Base-by-base conservation (phyloP, 2,797 vertebrate species). In the Okamejei kenojei region DNA sequence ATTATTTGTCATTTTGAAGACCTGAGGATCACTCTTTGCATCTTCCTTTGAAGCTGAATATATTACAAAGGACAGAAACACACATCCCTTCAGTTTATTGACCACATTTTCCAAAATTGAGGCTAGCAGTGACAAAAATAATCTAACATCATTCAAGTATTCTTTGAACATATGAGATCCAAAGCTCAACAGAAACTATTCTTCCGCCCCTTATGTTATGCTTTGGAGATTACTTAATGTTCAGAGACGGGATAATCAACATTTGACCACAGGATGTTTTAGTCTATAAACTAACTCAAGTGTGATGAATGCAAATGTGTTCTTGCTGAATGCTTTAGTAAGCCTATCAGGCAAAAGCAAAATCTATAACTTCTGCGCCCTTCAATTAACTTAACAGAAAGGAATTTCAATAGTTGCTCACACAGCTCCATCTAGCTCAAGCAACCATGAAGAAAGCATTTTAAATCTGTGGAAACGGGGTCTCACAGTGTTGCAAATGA, bases 401-500 rank as follows among this genome's bases (percentile, higher is more conserved):
- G 2, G 94, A 94, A 95, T 94, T 82, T 58, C 79, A 94, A 94
- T 61, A 65, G 93, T 93, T 94, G 93, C 32, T 94, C 91, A 93
- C 93, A 94, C 93, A 94, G 94, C 35, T 91, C 21, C 90, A 73
- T 74, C 68, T 29, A 91, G 68, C 68, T 91, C 90, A 91, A 74
- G 90, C 68, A 65, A 74, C 35, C 68, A 91, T 91, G 90, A 91
- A 74, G 68, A 35, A 54, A 74, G 23, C n/a, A 91, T 73, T 91
- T 74, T 54, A 91, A 91, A 29, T 91, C 65, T 54, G 65, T 15
- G 63, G 65, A 73, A 74, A 29, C 26, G 26, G 23, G 23, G 38
- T 91, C 74, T 74, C 71, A 91, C 90, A 74, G 90, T 68, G 19
- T 74, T 91, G 68, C 90, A 74, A 74, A 91, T 91, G 68, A 15